Percentiles rank a stretch among this genome's conserved stretches.
Conservation (phyloP, 2,113 vertebrate genomes). For the Stigmatopora nigra region DNA sequence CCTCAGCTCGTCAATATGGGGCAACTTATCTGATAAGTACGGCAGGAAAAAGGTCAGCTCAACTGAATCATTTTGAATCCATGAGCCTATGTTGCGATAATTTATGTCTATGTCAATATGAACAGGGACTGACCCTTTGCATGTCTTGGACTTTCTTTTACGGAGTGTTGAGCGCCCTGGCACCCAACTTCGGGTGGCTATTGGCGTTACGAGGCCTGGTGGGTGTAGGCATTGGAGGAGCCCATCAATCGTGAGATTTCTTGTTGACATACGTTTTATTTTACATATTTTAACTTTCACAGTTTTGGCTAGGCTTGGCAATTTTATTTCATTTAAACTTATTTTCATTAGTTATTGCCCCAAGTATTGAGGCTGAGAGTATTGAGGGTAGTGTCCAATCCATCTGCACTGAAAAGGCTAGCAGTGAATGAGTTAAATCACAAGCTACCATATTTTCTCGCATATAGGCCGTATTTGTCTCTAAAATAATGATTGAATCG, state of each 20-base stretch:
- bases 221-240: conserved; percentile 85
- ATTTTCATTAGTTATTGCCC: no score
- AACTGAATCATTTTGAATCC: not conserved
- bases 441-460: no score
- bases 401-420: no score
- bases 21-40: conserved; percentile 86
- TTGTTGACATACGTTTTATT: not conserved
- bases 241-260: conserved; percentile 81
- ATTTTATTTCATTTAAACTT: no score
- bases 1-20: conserved; percentile 86
- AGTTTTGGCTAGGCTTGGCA: not conserved
- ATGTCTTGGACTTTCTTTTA: conserved; percentile 82
- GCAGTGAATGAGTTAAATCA: no score
- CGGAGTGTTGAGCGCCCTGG: conserved; percentile 81
- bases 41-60: conserved; percentile 86
- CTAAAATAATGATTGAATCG: no score
- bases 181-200: conserved; percentile 83
- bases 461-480: no score
- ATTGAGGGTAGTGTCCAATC: no score
- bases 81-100: not conserved
- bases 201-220: conserved; percentile 79
- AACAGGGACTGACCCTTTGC: conserved; percentile 70
- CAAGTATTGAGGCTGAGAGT: no score
- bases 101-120: not conserved
- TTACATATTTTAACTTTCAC: not conserved